Base-by-base conservation (phyloP, 2,888 invertebrate genomes). In the Trichogramma evanescens region DNA sequence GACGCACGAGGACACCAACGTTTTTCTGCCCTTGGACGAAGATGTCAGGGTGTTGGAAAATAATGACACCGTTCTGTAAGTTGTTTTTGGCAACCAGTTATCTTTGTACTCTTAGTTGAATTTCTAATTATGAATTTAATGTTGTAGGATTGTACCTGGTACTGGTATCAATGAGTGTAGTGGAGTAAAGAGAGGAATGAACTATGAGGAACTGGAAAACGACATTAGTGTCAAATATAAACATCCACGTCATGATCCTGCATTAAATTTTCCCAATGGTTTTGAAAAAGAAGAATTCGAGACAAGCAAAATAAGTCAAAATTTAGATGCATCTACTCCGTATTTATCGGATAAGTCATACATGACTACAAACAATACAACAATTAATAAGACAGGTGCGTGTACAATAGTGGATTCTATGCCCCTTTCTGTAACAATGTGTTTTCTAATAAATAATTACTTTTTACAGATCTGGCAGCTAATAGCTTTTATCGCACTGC, bases 1-100 rank as follows among this genome's bases (percentile, higher is more conserved):
- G 26, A 66, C 71, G 13, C 69, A 71, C 26, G 68, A 72, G 4
- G 67, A 67, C 10, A 72, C 72, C 49, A 75, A 73, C 65, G 63
- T 63, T 26, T 64, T 62, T 49, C 63, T 79, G 49, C 78, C 79
- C 3, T 71, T 76, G 3, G 68, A 63, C 10, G 78, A 78, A 62
- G 77, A 79, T 61, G 68, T 76, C 13, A 69, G 68, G 44, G 65
- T 74, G 54, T 50, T 74, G 4, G 66, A 69, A 38, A 69, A 71
- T 4, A 69, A 70, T 26, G 71, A 71, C 46, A 66, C 64, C 0
- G 63, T 72, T 7, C 7, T 67, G 72, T 73, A 61, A 69, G 69
- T 67, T 41, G 52, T 50, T 53, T 58, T 54, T 58, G 26, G 26
- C 26, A 26, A 26, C 26, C 3, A 2, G 26, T 26, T 2, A 26